Conservation (phyloP, 1,140 invertebrate species). For the Araneus ventricosus region DNA sequence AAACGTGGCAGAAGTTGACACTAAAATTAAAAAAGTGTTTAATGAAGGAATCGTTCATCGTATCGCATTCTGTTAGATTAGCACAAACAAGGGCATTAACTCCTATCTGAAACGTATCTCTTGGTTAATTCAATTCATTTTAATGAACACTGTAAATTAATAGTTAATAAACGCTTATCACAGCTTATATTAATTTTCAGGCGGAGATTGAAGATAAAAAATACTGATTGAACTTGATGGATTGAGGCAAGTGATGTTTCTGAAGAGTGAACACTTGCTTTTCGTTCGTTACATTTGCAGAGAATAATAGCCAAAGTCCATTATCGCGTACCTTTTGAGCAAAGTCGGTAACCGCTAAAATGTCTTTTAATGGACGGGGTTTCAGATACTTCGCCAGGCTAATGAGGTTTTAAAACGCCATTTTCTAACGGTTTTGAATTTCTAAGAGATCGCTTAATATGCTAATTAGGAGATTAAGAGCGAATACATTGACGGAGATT, state of each 20-base stretch:
- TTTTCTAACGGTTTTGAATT: constrained; percentile 57
- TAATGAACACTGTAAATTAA: no score
- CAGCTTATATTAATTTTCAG: not conserved
- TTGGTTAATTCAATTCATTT: no score
- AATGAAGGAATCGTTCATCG: no score
- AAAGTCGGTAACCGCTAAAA: constrained; percentile 35
- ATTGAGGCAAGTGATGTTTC: not conserved
- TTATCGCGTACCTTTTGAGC: constrained; percentile 1
- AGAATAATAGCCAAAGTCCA: constrained; percentile 23
- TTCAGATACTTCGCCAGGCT: constrained; percentile 42
- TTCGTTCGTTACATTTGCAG: not conserved
- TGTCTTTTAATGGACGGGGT: constrained; percentile 54
- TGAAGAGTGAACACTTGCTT: not conserved
- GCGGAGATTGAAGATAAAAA: not conserved
- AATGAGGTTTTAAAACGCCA: constrained; percentile 59
- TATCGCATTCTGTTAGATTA: no score
- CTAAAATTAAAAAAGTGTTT: no score
- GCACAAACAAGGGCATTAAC: no score
- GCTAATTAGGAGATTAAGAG: constrained; percentile 65
- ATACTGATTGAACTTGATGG: not conserved
- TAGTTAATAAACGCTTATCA: no score
- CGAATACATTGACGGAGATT: constrained; percentile 60
- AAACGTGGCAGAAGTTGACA: no score
- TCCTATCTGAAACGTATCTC: no score
- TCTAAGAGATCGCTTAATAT: constrained; percentile 59